Conservation (phyloP, 2,888 invertebrate genomes). For the Mesoligia furuncula region DNA sequence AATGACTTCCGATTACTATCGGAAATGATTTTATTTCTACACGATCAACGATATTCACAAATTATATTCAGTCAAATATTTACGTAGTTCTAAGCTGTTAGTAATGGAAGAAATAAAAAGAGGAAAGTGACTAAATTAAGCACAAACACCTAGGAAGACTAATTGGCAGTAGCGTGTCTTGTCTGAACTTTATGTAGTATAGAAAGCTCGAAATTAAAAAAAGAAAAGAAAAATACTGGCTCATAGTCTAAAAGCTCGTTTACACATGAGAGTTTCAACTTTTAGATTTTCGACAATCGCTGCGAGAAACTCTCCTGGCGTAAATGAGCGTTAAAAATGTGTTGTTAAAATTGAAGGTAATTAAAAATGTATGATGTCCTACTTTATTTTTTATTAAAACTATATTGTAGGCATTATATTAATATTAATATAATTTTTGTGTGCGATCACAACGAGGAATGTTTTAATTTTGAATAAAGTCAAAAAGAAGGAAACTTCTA, state of each 20-base stretch:
- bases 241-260: constrained; percentile 32
- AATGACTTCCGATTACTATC: constrained; percentile 45
- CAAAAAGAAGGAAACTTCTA: constrained; percentile 11
- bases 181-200: background rate
- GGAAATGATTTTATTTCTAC: constrained; percentile 52
- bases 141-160: constrained; percentile 58
- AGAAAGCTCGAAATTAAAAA: background rate
- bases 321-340: constrained; percentile 7
- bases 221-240: constrained; percentile 41
- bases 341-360: constrained; percentile 1
- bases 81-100: constrained; percentile 51
- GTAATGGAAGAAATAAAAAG: constrained; percentile 28
- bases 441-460: constrained; percentile 59
- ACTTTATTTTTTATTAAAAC: constrained; percentile 12
- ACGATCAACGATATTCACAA: constrained; percentile 50
- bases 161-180: constrained; percentile 56
- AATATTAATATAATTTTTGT: constrained; percentile 12
- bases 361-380: constrained; percentile 14
- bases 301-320: background rate
- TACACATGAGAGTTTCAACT: background rate
- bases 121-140: constrained; percentile 42
- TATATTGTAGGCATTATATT: constrained; percentile 15
- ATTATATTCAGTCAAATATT: constrained; percentile 64
- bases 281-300: background rate
- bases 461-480: constrained; percentile 23